phyloP scores from a whole-genome alignment of 2,888 invertebrate species.

The Phyllotreta cruciferae region DNA sequence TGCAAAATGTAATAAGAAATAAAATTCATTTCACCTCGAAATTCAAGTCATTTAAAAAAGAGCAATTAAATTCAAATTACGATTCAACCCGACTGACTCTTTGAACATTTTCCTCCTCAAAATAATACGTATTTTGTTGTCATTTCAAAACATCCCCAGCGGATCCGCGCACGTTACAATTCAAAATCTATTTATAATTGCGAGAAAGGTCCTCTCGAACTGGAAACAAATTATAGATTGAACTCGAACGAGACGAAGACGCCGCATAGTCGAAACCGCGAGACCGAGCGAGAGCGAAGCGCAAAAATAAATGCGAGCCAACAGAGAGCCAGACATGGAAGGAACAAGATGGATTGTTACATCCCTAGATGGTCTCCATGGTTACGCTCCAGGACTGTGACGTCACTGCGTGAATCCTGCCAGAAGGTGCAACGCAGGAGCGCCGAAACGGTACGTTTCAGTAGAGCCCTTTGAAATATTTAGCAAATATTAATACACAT shows the following conservation, averaged over 20 bases:
- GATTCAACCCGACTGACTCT: background rate
- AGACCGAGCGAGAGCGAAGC: conserved; percentile 45
- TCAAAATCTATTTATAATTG: conserved; percentile 50
- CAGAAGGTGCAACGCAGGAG: conserved; percentile 45
- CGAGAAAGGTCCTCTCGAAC: conserved; percentile 39
- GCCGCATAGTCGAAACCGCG: conserved; percentile 26
- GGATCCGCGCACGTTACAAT: conserved; percentile 41
- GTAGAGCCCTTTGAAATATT: background rate
- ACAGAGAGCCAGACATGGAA: conserved; percentile 51
- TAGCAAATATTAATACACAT: background rate
- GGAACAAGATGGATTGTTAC: conserved; percentile 56
- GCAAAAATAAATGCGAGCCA: conserved; percentile 54
- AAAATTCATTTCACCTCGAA: no score
- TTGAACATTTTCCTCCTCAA: background rate
- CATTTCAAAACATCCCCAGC: background rate
- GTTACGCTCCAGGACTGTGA: conserved; percentile 56
- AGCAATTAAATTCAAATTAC: no score
- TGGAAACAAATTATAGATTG: conserved; percentile 57
- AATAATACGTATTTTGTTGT: background rate
- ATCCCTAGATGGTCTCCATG: conserved; percentile 59
- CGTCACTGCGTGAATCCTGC: conserved; percentile 53
- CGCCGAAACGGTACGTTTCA: no score
- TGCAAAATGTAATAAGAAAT: no score
- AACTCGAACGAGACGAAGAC: conserved; percentile 41
- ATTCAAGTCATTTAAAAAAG: no score